Evolutionary conservation across 2,888 invertebrate genomes (phyloP).

Genomic region (Meta bourneti): DNA sequence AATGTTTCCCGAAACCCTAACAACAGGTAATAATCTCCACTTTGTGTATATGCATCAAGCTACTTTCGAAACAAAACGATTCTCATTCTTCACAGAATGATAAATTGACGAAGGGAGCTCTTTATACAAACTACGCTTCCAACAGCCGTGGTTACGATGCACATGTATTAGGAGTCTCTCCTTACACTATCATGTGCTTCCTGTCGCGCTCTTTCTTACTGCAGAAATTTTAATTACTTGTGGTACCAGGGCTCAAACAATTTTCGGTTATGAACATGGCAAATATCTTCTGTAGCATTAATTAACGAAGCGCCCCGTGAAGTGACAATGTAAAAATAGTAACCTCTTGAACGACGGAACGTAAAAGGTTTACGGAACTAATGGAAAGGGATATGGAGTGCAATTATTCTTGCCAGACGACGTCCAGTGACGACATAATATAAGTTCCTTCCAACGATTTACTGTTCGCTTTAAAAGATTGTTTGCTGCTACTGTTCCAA

Average conservation of each 20-base stretch:
- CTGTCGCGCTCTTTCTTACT: neutral
- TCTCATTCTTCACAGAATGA: neutral
- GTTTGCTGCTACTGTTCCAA: too few relatives aligned
- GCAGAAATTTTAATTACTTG: slow-evolving; percentile 7
- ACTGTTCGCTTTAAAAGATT: too few relatives aligned
- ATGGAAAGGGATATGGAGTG: neutral
- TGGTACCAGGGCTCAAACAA: neutral
- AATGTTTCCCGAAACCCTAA: too few relatives aligned
- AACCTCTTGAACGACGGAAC: neutral
- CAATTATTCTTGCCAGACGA: neutral
- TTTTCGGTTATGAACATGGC: neutral
- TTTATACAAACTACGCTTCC: neutral
- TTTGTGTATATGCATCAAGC: neutral
- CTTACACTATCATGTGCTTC: neutral
- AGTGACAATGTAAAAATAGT: slow-evolving; percentile 29
- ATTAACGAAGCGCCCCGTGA: slow-evolving; percentile 1
- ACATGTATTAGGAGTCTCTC: too few relatives aligned
- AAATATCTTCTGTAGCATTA: slow-evolving; percentile 8
- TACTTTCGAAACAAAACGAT: neutral
- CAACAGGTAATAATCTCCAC: neutral
- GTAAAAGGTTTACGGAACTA: slow-evolving; percentile 11
- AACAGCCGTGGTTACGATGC: too few relatives aligned
- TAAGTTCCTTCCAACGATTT: too few relatives aligned
- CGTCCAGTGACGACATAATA: neutral
- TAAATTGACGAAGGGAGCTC: neutral